Evolutionary conservation across 2,888 invertebrate genomes (phyloP), one percentile per base, ranked within the genome.

Genomic region (Drosophila crucigera): DNA sequence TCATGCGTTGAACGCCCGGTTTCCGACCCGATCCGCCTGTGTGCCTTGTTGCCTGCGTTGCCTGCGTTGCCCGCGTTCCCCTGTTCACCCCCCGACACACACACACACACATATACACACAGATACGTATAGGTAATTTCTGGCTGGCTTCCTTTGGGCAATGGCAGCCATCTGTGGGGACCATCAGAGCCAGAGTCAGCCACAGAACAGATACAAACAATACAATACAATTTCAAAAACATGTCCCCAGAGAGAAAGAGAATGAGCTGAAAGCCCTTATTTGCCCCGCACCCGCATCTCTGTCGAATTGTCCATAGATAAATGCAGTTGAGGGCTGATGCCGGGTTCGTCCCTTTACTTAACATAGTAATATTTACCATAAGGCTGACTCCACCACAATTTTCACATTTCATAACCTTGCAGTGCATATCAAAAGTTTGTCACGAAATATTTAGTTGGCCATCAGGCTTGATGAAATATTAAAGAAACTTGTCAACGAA

Each of bases 1-100:
- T 71, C 81, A 84, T 85, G 73, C 71, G 72, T 76, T 72, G 66
- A 75, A 66, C 68, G 69, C 65, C 54, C 74, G 64, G 58, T 68
- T 79, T 41, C 66, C 63, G 60, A 70, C 55, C 58, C 68, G 52
- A 66, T 52, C 69, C 52, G 31, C 50, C 50, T 53, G 39, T 53
- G 30, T 68, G 41, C 30, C 43, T 35, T 35, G 11, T 35, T 11
- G 14, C 5, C 56, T 28, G 11, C 50, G 25, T 25, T 68, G 41
- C 30, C 25, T 2, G 25, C 25, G 50, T 4, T 60, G 61, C 50
- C 71, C 74, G 55, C 37, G 64, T 37, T 65, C 67, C 65, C 55
- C 55, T 55, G 14, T 56, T 56, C 58, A 47, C 4, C 47, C 47
- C 25, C 16, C 9, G 47, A 10, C 22, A 25, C 22, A 22, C 43